Percentiles rank a stretch among this genome's conserved stretches.
These are phyloP conservation scores for Pentamera pediparva DNA, from an alignment of 53 echinoderm and acorn worm species.

Conservation along the genomic window DNA sequence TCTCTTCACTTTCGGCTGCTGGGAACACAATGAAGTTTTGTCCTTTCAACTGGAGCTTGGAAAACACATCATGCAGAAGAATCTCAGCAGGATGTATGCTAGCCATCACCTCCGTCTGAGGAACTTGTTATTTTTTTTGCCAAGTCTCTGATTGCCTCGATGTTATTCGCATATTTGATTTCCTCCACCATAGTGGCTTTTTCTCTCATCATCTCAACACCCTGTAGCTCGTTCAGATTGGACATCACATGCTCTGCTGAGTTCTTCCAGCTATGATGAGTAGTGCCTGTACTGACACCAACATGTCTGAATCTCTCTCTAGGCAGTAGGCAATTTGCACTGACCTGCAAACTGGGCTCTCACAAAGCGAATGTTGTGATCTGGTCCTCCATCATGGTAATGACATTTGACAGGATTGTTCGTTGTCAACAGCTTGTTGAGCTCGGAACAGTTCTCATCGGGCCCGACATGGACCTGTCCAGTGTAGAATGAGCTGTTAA, in stretches of 20 bases:
- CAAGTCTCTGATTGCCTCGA: conserved; percentile 36
- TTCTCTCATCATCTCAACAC: conserved; percentile 19
- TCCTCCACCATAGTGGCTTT: conserved; percentile 6
- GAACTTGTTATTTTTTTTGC: conserved; percentile 5
- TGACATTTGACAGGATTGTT: conserved; percentile 39
- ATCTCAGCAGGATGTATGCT: conserved; percentile 25
- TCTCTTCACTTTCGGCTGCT: conserved; percentile 2
- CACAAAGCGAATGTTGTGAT: conserved; percentile 44
- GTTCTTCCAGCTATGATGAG: conserved; percentile 52
- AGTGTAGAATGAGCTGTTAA: conserved; percentile 14
- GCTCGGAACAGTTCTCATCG: conserved; percentile 32
- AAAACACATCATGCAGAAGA: conserved; percentile 29
- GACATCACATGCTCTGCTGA: conserved; percentile 49
- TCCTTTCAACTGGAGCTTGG: conserved; percentile 32
- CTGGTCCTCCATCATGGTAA: conserved; percentile 50
- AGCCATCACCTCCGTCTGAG: conserved; percentile 11
- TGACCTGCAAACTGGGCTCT: conserved; percentile 25
- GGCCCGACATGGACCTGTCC: conserved; percentile 45
- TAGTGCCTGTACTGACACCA: conserved; percentile 34
- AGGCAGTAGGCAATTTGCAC: conserved; percentile 46
- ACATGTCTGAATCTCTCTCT: conserved; percentile 7
- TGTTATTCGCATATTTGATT: conserved; percentile 16
- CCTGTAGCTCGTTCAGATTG: conserved; percentile 47
- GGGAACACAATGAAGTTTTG: conserved; percentile 27
- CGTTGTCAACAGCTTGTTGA: background rate